Percentiles rank a stretch among this genome's conserved stretches.
phyloP scores from a whole-genome alignment of 2,888 invertebrate genomes.

The Drosophila hawaiiensis region DNA sequence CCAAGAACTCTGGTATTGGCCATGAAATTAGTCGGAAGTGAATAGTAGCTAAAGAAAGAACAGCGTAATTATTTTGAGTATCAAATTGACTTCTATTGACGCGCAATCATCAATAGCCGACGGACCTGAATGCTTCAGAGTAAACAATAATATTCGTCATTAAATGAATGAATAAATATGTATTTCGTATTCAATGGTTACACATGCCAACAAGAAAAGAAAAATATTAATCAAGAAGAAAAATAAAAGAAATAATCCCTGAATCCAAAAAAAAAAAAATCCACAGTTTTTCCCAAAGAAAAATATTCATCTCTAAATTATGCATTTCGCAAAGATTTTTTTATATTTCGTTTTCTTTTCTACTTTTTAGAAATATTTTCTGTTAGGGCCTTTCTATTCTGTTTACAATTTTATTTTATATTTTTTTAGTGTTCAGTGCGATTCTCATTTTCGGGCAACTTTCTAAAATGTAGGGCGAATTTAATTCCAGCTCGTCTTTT shows the following conservation, averaged over 20 bases:
- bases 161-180: constrained; percentile 23
- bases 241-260: background rate
- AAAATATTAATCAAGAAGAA: background rate
- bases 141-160: constrained; percentile 30
- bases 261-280: background rate
- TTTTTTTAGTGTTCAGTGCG: too few species aligned
- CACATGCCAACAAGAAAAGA: background rate
- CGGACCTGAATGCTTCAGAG: constrained; percentile 25
- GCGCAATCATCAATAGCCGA: background rate
- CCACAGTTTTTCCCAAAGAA: background rate
- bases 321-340: background rate
- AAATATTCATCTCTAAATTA: background rate
- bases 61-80: background rate
- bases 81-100: constrained; percentile 13
- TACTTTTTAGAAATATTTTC: background rate
- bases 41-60: background rate
- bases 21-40: constrained; percentile 5
- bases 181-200: constrained; percentile 24
- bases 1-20: constrained; percentile 3
- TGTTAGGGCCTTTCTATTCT: background rate
- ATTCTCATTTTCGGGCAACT: background rate
- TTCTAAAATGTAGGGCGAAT: background rate
- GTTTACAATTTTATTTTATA: background rate
- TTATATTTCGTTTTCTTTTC: background rate
- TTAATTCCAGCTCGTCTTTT: background rate